Evolutionary conservation across 2,797 vertebrate genomes (phyloP), one percentile per base, ranked within the genome.

Genomic region (Thamnophis elegans): DNA sequence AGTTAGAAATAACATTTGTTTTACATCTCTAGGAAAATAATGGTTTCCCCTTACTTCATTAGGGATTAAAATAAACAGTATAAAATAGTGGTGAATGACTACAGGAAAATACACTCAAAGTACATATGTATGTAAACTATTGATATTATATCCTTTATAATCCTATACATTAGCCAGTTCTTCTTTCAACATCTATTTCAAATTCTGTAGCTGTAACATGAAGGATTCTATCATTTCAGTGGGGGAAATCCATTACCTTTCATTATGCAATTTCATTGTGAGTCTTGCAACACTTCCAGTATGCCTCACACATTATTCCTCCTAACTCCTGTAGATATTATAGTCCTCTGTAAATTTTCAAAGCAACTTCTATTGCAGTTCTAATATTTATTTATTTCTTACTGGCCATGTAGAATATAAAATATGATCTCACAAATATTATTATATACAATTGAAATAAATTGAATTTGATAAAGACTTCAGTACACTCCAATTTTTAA

Each of bases 1-100:
- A 90, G 20, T 25, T 47, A 82, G 73, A 82, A 91, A 42, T 88
- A 20, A n/a, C 1, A 85, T 68, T 94, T 95, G 55, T 82, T 92
- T 0, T 42, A 86, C 0, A 86, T 25, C 1, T 36, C 92, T 6
- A 86, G 42, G n/a, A 58, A 87, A 58, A 78, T 47, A 28, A 51
- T 22, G 13, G 28, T n/a, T 26, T n/a, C 9, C 32, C 18, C n/a
- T 53, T 32, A 10, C 55, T 87, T 86, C 36, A 92, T 6, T 5
- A 93, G 89, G 16, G 0, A 89, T 11, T 12, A 65, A 93, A 90
- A 26, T 92, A 92, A 88, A 20, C n/a, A 86, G 56, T 82, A 56
- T 8, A 22, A 82, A 18, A 28, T 8, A 53, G 4, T 89, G 47
- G 18, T 36, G 20, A n/a, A 14, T 92, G 47, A 60, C 60, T 82